A percentile compares a stretch with the other conserved stretches of the same genome.
Conservation (phyloP, 2,797 vertebrate genomes). For the Melopsittacus undulatus region DNA sequence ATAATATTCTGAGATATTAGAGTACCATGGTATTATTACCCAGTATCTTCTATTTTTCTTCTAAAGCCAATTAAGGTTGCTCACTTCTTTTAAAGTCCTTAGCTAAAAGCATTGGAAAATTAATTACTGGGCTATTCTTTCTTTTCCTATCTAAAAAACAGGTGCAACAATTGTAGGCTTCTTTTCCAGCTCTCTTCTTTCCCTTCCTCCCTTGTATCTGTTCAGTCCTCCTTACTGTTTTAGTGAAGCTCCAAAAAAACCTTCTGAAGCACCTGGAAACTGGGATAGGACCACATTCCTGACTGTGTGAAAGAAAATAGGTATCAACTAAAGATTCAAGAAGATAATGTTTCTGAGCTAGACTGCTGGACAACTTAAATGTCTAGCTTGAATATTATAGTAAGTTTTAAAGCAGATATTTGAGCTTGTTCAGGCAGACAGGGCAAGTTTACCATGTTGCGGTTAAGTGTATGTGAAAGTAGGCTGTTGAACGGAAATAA, state of each 20-base stretch:
- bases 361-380: neutral
- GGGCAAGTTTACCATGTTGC: neutral
- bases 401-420: neutral
- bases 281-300: neutral
- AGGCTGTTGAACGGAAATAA: neutral
- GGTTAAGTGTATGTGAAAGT: neutral
- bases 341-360: neutral
- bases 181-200: neutral
- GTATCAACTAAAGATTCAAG: neutral
- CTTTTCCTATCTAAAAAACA: neutral
- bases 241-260: neutral
- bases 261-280: neutral
- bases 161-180: neutral
- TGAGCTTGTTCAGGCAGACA: accelerated
- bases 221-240: neutral
- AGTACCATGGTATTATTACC: neutral
- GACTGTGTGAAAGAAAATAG: neutral
- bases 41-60: neutral
- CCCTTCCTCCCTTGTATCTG: neutral
- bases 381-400: neutral
- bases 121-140: neutral
- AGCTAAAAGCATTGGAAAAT: neutral
- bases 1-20: neutral
- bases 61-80: neutral
- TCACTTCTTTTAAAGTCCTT: neutral